Evolutionary conservation across 2,797 vertebrate genomes (phyloP).

Genomic region (Paedocypris micromegethes): DNA sequence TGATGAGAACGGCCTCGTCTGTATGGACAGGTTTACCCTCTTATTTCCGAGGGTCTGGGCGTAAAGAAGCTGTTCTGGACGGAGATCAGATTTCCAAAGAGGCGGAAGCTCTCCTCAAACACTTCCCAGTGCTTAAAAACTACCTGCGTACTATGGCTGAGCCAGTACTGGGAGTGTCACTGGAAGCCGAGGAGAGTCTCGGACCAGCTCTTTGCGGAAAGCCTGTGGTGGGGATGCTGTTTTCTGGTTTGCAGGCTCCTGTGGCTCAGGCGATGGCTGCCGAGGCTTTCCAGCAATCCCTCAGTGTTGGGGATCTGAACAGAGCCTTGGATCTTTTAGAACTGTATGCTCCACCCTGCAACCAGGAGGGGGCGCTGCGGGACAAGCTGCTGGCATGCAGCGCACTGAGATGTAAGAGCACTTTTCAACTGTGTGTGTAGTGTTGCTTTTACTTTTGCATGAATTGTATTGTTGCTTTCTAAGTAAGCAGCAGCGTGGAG

Average conservation of each 20-base stretch:
- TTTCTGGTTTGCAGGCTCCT: constrained; percentile 77
- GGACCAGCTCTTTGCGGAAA: constrained; percentile 74
- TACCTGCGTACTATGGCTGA: constrained; percentile 76
- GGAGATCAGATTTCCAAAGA: constrained; percentile 82
- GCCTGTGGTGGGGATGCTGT: constrained; percentile 67
- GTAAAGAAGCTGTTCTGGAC: constrained; percentile 77
- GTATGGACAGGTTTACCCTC: constrained; percentile 72
- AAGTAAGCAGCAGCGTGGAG: constrained; percentile 68
- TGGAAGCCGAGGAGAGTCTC: constrained; percentile 54
- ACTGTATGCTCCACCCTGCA: constrained; percentile 70
- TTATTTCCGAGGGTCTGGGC: constrained; percentile 84
- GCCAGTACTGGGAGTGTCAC: constrained; percentile 62
- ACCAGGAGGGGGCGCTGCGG: constrained; percentile 67
- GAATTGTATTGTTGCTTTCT: constrained; percentile 33
- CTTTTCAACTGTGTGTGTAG: too few species aligned
- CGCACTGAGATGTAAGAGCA: constrained; percentile 72
- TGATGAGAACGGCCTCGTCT: constrained; percentile 51
- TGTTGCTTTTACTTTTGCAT: not conserved
- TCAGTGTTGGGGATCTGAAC: constrained; percentile 70
- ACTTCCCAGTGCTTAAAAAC: constrained; percentile 75
- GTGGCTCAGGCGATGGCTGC: constrained; percentile 65
- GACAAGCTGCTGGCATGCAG: constrained; percentile 84
- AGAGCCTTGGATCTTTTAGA: constrained; percentile 78
- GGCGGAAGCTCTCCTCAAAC: constrained; percentile 75
- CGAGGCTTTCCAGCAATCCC: constrained; percentile 78